phyloP scores from a whole-genome alignment of 2,888 invertebrate species.

The Clivina fossor region DNA sequence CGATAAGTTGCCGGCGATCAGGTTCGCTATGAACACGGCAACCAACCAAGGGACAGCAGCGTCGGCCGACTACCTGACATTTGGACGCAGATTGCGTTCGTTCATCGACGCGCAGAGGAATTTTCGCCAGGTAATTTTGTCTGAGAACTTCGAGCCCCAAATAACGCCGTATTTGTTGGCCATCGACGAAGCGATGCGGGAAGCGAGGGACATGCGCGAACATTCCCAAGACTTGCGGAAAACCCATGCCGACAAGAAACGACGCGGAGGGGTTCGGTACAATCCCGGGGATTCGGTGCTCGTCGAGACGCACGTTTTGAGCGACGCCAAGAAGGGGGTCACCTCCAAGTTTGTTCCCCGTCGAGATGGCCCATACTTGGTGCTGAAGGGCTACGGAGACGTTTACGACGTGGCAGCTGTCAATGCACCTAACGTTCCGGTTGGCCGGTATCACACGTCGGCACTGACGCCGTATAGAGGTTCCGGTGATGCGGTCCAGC shows the following conservation, averaged over 20 bases:
- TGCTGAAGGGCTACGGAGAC: neutral
- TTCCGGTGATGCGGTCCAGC: neutral
- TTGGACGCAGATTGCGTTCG: neutral
- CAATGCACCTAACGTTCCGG: neutral
- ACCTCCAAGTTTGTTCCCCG: neutral
- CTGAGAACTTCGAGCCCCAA: neutral
- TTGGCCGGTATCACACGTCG: slow-evolving; percentile 5
- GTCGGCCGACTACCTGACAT: neutral
- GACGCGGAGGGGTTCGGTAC: neutral
- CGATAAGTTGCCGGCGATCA: neutral
- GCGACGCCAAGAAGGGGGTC: neutral
- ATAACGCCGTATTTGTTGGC: neutral
- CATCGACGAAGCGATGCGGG: neutral
- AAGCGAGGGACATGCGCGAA: neutral
- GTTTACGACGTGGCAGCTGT: neutral
- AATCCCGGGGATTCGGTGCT: neutral
- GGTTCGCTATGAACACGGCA: slow-evolving; percentile 3
- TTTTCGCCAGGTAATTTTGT: too few species aligned
- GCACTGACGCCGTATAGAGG: neutral
- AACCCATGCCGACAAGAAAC: slow-evolving; percentile 2
- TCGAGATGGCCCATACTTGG: neutral
- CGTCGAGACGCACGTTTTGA: slow-evolving; percentile 4
- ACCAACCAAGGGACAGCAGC: neutral
- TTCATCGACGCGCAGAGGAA: too few species aligned
- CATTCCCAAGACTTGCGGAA: neutral